Evolutionary conservation across 1,140 invertebrate species (phyloP).

Genomic region (Drosophila willistoni): DNA sequence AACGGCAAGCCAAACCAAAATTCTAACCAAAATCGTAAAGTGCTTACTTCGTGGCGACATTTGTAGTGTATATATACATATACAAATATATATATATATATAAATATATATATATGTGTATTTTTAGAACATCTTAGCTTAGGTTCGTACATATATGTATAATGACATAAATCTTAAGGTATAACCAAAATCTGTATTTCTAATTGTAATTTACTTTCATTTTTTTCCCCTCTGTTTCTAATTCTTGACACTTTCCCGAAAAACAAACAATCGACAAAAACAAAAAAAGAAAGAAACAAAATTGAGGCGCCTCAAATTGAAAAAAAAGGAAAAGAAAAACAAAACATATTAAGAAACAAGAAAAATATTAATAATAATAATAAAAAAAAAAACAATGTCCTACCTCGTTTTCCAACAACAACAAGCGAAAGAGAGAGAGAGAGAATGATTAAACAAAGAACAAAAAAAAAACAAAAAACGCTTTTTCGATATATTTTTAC

Average conservation of each 20-base stretch:
- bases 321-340: constrained; percentile 10
- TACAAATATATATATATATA: not conserved
- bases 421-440: constrained; percentile 40
- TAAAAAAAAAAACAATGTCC: constrained; percentile 69
- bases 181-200: constrained; percentile 76
- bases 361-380: not conserved
- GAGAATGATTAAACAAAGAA: constrained; percentile 27
- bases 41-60: no score
- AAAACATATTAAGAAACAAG: constrained; percentile 14
- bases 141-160: constrained; percentile 23
- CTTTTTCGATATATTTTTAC: constrained; percentile 71
- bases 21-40: no score
- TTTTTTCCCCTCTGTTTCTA: not conserved
- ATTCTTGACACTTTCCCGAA: constrained; percentile 34
- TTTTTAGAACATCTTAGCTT: constrained; percentile 58
- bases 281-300: constrained; percentile 1
- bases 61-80: no score
- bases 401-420: constrained; percentile 79
- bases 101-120: constrained; percentile 23
- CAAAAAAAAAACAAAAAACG: constrained; percentile 35
- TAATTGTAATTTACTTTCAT: constrained; percentile 69
- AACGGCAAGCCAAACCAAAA: no score
- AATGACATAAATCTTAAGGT: constrained; percentile 63
- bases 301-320: constrained; percentile 37
- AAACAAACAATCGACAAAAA: constrained; percentile 18